Percentiles rank a stretch among this genome's conserved stretches.
phyloP scores from a whole-genome alignment of 2,113 vertebrate species.

The Bathybates hornii region DNA sequence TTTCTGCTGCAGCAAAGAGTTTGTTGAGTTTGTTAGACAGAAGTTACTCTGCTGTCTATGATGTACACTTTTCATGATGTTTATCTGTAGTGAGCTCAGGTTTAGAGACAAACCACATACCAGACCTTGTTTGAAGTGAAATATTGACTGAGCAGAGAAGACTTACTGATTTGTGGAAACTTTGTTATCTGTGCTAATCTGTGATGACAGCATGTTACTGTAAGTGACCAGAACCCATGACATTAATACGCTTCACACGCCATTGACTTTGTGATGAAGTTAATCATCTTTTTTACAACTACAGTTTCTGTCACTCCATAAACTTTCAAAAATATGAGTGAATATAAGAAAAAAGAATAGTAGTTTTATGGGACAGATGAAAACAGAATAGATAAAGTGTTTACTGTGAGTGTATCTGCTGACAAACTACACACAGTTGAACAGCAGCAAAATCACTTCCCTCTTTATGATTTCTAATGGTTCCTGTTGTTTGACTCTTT shows the following conservation, averaged over 20 bases:
- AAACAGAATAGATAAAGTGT: no score
- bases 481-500: not conserved
- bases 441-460: not conserved
- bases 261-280: no score
- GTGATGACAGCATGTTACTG: no score
- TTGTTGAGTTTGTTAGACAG: no score
- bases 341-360: not conserved
- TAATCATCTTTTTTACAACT: not conserved
- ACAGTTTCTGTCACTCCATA: not conserved
- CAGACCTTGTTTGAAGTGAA: not conserved
- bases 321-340: not conserved
- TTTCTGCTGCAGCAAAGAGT: no score
- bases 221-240: not conserved
- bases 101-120: not conserved
- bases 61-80: not conserved
- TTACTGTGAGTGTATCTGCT: no score
- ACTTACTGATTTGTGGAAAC: not conserved
- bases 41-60: no score
- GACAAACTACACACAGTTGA: not conserved
- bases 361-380: no score
- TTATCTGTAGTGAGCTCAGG: no score
- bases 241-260: not conserved
- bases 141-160: not conserved
- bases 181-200: not conserved
- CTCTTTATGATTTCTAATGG: not conserved